Percentiles rank a stretch among this genome's conserved stretches.
Conservation (phyloP, 64 coral and sea anemone genomes). For the Actinia tenebrosa region DNA sequence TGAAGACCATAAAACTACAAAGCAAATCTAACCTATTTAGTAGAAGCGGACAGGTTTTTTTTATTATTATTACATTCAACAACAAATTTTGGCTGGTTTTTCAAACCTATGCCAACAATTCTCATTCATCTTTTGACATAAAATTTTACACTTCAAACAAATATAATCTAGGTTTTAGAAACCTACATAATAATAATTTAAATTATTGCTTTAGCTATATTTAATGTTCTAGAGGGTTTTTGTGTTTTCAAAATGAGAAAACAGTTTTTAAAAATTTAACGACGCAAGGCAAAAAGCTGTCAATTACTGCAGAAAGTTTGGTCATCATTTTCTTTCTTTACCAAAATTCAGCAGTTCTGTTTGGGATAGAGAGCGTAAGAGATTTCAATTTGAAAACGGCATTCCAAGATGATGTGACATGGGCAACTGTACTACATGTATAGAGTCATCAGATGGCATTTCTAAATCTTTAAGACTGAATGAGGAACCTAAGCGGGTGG, state of each 20-base stretch:
- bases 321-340: neutral
- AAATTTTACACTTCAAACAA: slow-evolving; percentile 1
- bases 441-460: neutral
- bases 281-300: neutral
- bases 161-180: slow-evolving; percentile 6
- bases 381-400: slow-evolving; percentile 2
- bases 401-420: slow-evolving; percentile 10
- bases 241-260: neutral
- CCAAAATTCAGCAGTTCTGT: neutral
- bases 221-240: neutral
- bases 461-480: slow-evolving; percentile 28
- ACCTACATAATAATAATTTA: slow-evolving; percentile 10
- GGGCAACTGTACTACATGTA: slow-evolving; percentile 25
- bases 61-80: neutral
- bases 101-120: neutral
- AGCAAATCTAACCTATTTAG: neutral
- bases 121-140: neutral
- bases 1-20: neutral
- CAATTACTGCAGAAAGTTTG: neutral
- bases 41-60: neutral
- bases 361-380: neutral
- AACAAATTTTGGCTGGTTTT: slow-evolving; percentile 5
- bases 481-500: slow-evolving; percentile 3
- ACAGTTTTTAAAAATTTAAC: neutral
- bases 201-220: slow-evolving; percentile 9